Evolutionary conservation across 2,113 vertebrate genomes (phyloP), one percentile per base, ranked within the genome.

Genomic region (Azemiops feae): DNA sequence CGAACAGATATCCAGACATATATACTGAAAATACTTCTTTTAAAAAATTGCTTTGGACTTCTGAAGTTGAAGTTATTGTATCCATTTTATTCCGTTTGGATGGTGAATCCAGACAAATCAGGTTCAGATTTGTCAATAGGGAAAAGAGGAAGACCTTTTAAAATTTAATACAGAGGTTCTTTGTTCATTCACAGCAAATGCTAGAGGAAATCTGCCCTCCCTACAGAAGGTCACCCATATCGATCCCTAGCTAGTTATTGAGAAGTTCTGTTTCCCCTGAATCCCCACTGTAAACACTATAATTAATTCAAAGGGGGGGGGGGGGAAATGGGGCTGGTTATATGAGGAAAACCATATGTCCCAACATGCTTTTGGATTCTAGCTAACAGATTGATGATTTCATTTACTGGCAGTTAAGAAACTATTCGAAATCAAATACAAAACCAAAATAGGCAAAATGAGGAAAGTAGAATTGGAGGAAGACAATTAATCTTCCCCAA

Each of bases 111-210:
- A 93, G 43, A 86, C 4, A 8, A 87, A 85, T 74, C 53, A 85
- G 0, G 43, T 94, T 89, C 23, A 91, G 34, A n/a, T 90, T 87
- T 90, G 45, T 45, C 0, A 55, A 11, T 27, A 1, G 86, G 6
- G 20, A 2, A 4, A 25, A 14, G 16, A 90, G 53, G 0, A 16
- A 34, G 47, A 47, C 47, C 9, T 30, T 25, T 92, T 39, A 10
- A 86, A 34, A 94, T 92, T 92, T 55, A 81, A 30, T 11, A 92
- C 20, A 8, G 90, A 93, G 69, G 57, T 52, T 55, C n/a, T 90
- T 81, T 87, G 25, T 53, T 93, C 92, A 87, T 93, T 93, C 92
- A 53, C 20, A 89, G 53, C 39, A 57, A 92, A 60, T 52, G 74
- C 55, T 85, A 87, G 81, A 87, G 89, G 81, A 89, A 7, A 69